Conservation (phyloP, 1,140 invertebrate species). For the Amyelois transitella region DNA sequence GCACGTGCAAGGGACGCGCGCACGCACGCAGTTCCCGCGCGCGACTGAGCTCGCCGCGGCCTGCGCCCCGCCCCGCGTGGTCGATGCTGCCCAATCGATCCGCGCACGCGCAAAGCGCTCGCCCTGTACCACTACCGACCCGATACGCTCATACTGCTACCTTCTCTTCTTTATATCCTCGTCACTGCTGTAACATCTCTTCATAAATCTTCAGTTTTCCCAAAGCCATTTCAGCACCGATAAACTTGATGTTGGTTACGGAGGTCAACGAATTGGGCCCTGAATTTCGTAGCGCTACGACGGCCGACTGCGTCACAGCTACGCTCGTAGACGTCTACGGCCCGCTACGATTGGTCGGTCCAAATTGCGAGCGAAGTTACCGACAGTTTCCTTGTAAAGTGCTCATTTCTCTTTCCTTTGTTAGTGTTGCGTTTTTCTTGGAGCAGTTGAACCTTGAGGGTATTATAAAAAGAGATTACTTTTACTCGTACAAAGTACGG, state of each 20-base stretch:
- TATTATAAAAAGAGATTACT: neutral
- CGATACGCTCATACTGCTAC: conserved; percentile 1
- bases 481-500: neutral
- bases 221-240: too few relatives aligned
- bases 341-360: conserved; percentile 36
- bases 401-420: conserved; percentile 22
- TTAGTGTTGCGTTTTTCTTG: neutral
- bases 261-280: neutral
- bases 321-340: conserved; percentile 59
- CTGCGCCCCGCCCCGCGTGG: conserved; percentile 29
- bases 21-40: conserved; percentile 59
- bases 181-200: neutral
- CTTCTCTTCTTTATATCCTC: neutral
- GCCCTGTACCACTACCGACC: conserved; percentile 27
- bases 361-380: conserved; percentile 16
- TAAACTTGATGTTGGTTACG: too few relatives aligned
- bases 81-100: conserved; percentile 66
- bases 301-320: conserved; percentile 53
- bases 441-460: neutral
- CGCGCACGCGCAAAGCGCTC: conserved; percentile 41
- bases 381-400: conserved; percentile 19
- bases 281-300: conserved; percentile 35
- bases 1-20: conserved; percentile 73
- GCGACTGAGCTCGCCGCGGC: conserved; percentile 47
- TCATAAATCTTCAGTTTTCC: too few relatives aligned